A percentile compares a stretch with the other conserved stretches of the same genome.
These are phyloP conservation scores for Cossypha niveicapilla DNA, from an alignment of 2,797 vertebrate species.

Conservation along the genomic window DNA sequence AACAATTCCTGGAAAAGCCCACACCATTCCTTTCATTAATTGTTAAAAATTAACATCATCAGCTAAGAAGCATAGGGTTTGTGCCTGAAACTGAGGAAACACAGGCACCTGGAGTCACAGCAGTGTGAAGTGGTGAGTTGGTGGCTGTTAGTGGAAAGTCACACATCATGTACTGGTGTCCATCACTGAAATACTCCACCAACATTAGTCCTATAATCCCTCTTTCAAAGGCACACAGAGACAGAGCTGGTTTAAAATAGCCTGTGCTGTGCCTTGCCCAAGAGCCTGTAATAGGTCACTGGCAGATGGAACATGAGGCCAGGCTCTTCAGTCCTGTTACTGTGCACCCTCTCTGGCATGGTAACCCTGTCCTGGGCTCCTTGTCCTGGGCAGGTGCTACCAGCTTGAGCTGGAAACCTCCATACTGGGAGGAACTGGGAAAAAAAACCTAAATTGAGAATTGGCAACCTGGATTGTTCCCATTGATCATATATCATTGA, in stretches of 20 bases:
- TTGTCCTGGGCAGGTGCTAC: neutral
- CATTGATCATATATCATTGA: too few relatives aligned
- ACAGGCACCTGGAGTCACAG: neutral
- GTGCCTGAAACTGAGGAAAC: neutral
- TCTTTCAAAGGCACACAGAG: neutral
- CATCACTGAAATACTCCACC: neutral
- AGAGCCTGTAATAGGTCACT: neutral
- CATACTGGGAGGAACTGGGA: neutral
- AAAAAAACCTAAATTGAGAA: neutral
- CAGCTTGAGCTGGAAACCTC: neutral
- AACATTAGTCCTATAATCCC: neutral
- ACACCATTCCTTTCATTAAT: neutral
- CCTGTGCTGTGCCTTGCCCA: neutral
- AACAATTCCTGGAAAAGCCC: neutral
- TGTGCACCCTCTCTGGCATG: neutral
- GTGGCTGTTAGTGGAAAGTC: neutral
- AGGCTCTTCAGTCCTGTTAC: neutral
- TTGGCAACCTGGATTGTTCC: neutral
- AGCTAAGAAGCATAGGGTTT: neutral
- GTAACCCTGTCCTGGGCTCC: neutral
- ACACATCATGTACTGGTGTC: neutral
- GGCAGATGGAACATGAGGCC: neutral
- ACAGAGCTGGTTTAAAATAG: conserved; percentile 41
- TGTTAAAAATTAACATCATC: neutral
- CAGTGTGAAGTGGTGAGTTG: neutral